Evolutionary conservation across 2,113 vertebrate species (phyloP).

Genomic region (Microtus pennsylvanicus): DNA sequence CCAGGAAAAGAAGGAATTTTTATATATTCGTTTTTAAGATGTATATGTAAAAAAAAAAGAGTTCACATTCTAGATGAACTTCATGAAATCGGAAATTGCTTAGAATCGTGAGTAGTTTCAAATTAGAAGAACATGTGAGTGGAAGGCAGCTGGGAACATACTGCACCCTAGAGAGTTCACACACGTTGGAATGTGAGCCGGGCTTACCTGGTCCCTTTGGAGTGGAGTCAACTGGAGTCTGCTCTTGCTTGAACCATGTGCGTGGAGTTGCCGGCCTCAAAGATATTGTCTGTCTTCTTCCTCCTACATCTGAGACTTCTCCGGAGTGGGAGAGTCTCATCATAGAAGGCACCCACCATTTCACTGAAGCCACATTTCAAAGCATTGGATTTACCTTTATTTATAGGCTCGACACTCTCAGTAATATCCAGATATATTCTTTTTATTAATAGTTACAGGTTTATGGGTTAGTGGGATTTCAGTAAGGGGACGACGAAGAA

Average conservation of each 20-base stretch:
- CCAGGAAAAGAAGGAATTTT: slow-evolving; percentile 72
- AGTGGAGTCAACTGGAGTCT: slow-evolving; percentile 31
- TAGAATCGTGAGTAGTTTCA: slow-evolving; percentile 63
- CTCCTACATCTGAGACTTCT: slow-evolving; percentile 3
- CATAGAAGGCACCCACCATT: slow-evolving; percentile 73
- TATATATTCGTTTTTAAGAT: slow-evolving; percentile 71
- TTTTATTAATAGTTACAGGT: slow-evolving; percentile 71
- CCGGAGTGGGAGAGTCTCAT: slow-evolving; percentile 51
- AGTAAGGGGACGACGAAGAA: slow-evolving; percentile 48
- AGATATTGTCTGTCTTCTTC: neutral
- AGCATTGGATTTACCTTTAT: slow-evolving; percentile 69
- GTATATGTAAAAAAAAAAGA: slow-evolving; percentile 57
- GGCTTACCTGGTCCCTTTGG: slow-evolving; percentile 77
- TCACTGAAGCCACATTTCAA: slow-evolving; percentile 70
- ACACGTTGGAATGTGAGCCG: slow-evolving; percentile 73
- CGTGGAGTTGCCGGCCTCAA: slow-evolving; percentile 2
- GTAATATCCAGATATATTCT: slow-evolving; percentile 59
- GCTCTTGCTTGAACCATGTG: neutral
- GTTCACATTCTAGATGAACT: slow-evolving; percentile 58
- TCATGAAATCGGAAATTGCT: slow-evolving; percentile 70
- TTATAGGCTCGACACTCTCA: slow-evolving; percentile 56
- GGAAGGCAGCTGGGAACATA: slow-evolving; percentile 63
- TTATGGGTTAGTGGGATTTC: slow-evolving; percentile 69
- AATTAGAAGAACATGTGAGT: slow-evolving; percentile 59
- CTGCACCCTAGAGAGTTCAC: slow-evolving; percentile 63